Percentiles rank a stretch among this genome's conserved stretches.
Conservation (phyloP, 2,888 invertebrate species). For the Mesorhabditis spiculigera region DNA sequence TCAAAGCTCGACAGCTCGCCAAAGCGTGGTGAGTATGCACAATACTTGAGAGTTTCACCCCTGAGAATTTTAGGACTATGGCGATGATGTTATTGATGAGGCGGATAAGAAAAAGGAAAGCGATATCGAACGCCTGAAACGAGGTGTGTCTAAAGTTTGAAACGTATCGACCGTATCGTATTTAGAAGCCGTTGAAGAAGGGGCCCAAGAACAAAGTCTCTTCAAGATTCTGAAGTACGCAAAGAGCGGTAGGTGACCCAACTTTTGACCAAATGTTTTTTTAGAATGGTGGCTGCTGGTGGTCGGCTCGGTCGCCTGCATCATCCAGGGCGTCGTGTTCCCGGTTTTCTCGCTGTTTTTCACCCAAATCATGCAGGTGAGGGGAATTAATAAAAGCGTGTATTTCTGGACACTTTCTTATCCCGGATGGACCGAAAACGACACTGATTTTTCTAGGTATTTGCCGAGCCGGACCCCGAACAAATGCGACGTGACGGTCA, state of each 20-base stretch:
- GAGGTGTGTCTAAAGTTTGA: not conserved
- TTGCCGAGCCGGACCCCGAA: conserved; percentile 60
- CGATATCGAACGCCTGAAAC: not conserved
- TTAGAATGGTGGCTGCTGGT: conserved; percentile 60
- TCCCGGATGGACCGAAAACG: not conserved
- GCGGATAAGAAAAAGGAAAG: not conserved
- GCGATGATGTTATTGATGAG: not conserved
- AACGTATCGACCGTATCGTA: not conserved
- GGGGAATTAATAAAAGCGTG: conserved; percentile 10
- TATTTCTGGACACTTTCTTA: not conserved
- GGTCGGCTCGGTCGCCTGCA: conserved; percentile 58
- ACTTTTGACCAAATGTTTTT: too few species aligned
- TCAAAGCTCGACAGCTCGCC: not conserved
- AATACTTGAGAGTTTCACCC: too few species aligned
- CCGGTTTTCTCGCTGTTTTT: conserved; percentile 63
- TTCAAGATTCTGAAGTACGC: conserved; percentile 59
- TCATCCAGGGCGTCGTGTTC: conserved; percentile 56
- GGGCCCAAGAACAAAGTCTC: conserved; percentile 38
- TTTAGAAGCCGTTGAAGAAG: conserved; percentile 42
- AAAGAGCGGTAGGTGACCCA: conserved; percentile 11
- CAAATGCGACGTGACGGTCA: conserved; percentile 58
- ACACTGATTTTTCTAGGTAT: conserved; percentile 18
- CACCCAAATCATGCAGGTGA: conserved; percentile 35
- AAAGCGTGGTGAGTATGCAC: not conserved
- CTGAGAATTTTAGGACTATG: too few species aligned